Percentiles rank a stretch among this genome's conserved stretches.
Evolutionary conservation across 2,797 vertebrate species (phyloP).

Genomic region (Ambastaia sidthimunki): DNA sequence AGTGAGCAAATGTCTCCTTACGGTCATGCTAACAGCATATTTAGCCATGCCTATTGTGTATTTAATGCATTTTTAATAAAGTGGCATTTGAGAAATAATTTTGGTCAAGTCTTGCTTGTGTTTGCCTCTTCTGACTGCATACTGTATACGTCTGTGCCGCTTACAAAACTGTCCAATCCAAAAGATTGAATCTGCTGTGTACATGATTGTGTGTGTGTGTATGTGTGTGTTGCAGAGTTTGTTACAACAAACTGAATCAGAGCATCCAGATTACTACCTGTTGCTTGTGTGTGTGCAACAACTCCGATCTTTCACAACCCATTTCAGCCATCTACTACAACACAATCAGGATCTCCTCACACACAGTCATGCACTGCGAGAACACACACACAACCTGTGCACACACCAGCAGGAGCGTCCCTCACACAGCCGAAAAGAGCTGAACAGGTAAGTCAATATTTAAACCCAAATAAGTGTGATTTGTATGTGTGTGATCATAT

Average conservation of each 20-base stretch:
- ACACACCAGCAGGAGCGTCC: slow-evolving; percentile 90
- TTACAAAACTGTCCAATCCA: background rate
- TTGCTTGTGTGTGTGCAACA: slow-evolving; percentile 93
- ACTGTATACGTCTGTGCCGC: background rate
- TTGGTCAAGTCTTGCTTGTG: too few species aligned
- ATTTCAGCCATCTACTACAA: slow-evolving; percentile 90
- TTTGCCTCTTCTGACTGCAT: background rate
- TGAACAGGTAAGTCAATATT: slow-evolving; percentile 84
- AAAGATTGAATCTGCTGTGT: too few species aligned
- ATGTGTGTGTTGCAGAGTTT: slow-evolving; percentile 78
- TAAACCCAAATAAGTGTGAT: background rate
- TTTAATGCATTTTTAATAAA: background rate
- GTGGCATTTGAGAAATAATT: background rate
- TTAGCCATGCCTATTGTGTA: background rate
- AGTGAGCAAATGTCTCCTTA: slow-evolving; percentile 70
- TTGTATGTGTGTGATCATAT: background rate
- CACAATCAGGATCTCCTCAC: slow-evolving; percentile 93
- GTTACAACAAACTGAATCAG: slow-evolving; percentile 89
- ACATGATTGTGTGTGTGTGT: background rate
- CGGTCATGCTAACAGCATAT: background rate
- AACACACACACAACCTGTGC: slow-evolving; percentile 76
- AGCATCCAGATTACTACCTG: slow-evolving; percentile 96
- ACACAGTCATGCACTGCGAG: slow-evolving; percentile 78
- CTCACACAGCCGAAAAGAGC: slow-evolving; percentile 88
- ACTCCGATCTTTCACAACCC: slow-evolving; percentile 88